Percentiles rank a stretch among this genome's conserved stretches.
Conservation (phyloP, 2,888 invertebrate species). For the Yponomeuta plumbellus region DNA sequence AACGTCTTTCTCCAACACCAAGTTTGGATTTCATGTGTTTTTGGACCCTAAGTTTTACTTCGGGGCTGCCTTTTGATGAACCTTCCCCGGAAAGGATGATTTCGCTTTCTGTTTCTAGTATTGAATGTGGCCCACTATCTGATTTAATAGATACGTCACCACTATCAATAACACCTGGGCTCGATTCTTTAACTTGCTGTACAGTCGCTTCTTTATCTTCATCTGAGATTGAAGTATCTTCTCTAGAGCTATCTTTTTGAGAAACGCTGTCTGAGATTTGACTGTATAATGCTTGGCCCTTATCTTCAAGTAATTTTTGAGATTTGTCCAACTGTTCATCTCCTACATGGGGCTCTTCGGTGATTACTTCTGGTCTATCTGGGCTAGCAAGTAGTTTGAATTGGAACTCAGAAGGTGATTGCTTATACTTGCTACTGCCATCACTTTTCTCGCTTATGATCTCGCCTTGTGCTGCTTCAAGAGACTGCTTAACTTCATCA, state of each 20-base stretch:
- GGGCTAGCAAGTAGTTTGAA: conserved; percentile 78
- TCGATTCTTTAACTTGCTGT: conserved; percentile 58
- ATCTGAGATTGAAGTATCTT: conserved; percentile 71
- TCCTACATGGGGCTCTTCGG: conserved; percentile 73
- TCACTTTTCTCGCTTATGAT: conserved; percentile 80
- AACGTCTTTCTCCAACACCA: conserved; percentile 79
- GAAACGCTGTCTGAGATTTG: conserved; percentile 62
- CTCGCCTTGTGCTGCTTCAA: conserved; percentile 82
- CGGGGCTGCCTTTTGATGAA: conserved; percentile 66
- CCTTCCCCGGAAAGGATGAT: conserved; percentile 59
- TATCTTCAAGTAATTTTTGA: conserved; percentile 33
- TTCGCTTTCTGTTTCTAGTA: conserved; percentile 71
- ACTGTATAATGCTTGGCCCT: conserved; percentile 41
- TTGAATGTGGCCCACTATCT: conserved; percentile 71
- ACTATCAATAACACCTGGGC: conserved; percentile 54
- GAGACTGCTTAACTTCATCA: conserved; percentile 82
- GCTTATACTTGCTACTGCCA: conserved; percentile 81
- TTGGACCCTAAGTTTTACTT: conserved; percentile 61
- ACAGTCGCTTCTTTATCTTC: conserved; percentile 67
- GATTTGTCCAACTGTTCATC: conserved; percentile 54
- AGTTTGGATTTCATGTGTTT: conserved; percentile 69
- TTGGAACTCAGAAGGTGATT: conserved; percentile 85
- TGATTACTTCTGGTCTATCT: conserved; percentile 75
- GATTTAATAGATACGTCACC: conserved; percentile 61
- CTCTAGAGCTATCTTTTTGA: conserved; percentile 61